Evolutionary conservation across 2,888 invertebrate genomes (phyloP).

Genomic region (Erebia palarica): DNA sequence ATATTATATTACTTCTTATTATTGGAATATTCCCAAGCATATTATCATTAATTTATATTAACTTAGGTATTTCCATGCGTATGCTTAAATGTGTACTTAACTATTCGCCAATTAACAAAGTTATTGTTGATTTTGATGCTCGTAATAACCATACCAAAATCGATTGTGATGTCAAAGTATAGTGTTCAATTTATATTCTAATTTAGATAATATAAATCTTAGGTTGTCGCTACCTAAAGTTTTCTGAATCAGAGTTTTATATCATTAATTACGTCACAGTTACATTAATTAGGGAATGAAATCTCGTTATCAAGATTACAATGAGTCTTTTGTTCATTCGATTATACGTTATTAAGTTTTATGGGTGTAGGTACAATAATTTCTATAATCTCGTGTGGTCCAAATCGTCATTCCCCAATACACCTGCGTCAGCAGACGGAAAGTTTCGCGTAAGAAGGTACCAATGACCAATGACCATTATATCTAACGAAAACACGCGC

Average conservation of each 20-base stretch:
- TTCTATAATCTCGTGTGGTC: slow-evolving; percentile 7
- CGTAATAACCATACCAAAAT: slow-evolving; percentile 26
- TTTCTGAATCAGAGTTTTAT: slow-evolving; percentile 3
- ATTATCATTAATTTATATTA: neutral
- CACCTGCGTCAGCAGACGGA: neutral
- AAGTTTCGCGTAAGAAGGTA: neutral
- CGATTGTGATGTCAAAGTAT: slow-evolving; percentile 13
- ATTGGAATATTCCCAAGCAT: slow-evolving; percentile 13
- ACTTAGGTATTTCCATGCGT: neutral
- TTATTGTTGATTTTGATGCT: slow-evolving; percentile 10
- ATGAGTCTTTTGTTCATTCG: slow-evolving; percentile 30
- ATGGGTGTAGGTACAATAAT: slow-evolving; percentile 2
- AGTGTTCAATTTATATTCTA: slow-evolving; percentile 4
- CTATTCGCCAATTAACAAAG: slow-evolving; percentile 10
- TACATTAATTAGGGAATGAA: slow-evolving; percentile 23
- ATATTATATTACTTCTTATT: neutral
- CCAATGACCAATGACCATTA: neutral
- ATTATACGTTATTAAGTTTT: slow-evolving; percentile 14
- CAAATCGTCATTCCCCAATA: slow-evolving; percentile 13
- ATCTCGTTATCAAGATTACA: slow-evolving; percentile 20
- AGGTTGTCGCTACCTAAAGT: neutral
- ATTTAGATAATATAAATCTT: neutral
- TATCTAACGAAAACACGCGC: slow-evolving; percentile 20
- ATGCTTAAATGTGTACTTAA: slow-evolving; percentile 3
- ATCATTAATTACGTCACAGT: slow-evolving; percentile 3